Evolutionary conservation across 2,888 invertebrate species (phyloP).

Genomic region (Deroplatys truncata): DNA sequence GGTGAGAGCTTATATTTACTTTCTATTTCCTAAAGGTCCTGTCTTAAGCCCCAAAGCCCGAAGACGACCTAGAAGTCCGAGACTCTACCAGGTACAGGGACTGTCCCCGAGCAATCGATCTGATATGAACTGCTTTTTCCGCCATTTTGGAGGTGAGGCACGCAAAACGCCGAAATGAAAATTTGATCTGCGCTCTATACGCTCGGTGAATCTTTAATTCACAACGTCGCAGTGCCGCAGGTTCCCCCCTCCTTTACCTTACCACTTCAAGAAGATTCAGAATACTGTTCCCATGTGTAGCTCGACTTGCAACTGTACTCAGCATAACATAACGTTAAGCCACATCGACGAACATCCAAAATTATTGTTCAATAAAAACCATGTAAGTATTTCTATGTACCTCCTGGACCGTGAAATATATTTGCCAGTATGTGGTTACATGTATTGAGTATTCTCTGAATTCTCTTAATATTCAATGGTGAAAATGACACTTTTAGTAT

Average conservation of each 20-base stretch:
- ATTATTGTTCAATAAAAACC: too few relatives aligned
- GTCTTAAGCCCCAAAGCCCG: too few relatives aligned
- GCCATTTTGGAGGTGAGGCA: background rate
- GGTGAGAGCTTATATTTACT: too few relatives aligned
- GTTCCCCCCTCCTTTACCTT: background rate
- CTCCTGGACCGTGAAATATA: too few relatives aligned
- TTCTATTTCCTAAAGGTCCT: too few relatives aligned
- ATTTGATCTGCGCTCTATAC: background rate
- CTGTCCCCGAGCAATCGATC: background rate
- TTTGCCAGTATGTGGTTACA: too few relatives aligned
- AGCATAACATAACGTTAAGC: background rate
- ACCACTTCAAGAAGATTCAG: background rate
- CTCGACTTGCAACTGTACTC: background rate
- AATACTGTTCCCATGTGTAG: background rate
- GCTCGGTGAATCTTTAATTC: background rate
- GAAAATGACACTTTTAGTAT: too few relatives aligned
- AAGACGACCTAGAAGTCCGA: background rate
- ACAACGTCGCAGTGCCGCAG: background rate
- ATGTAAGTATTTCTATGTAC: too few relatives aligned
- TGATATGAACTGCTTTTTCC: background rate
- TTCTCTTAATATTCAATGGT: too few relatives aligned
- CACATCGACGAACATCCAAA: too few relatives aligned
- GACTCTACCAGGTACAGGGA: background rate
- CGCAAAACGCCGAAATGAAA: background rate
- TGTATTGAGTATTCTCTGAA: too few relatives aligned